Conservation (phyloP, 2,888 invertebrate genomes). For the Calliopum simillimum region DNA sequence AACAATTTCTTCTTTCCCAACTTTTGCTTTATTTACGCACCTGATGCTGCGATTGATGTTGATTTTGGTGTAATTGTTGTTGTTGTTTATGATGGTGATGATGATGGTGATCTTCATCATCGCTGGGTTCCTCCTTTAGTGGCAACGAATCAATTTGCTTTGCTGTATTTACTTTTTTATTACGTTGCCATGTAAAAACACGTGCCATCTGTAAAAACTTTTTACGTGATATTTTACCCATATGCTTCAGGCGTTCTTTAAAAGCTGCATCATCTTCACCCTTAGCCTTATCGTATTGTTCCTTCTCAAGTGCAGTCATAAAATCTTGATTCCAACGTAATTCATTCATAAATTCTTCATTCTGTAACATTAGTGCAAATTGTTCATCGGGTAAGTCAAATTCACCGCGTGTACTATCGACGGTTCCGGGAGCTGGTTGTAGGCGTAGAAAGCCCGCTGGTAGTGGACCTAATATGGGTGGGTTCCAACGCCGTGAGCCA, state of each 20-base stretch:
- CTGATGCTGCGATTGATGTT: conserved; percentile 48
- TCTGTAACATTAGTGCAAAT: conserved; percentile 87
- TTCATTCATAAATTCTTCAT: conserved; percentile 91
- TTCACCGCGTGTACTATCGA: conserved; percentile 61
- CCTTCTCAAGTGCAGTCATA: conserved; percentile 84
- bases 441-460: conserved; percentile 82
- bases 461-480: conserved; percentile 80
- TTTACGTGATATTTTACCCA: conserved; percentile 86
- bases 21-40: conserved; percentile 52
- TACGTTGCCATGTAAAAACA: conserved; percentile 78
- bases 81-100: conserved; percentile 46
- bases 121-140: conserved; percentile 74
- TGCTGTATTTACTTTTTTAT: conserved; percentile 68
- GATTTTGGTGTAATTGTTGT: conserved; percentile 38
- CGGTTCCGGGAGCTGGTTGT: conserved; percentile 46
- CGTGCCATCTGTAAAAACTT: conserved; percentile 84
- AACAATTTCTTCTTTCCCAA: background rate
- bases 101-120: conserved; percentile 71
- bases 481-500: conserved; percentile 75
- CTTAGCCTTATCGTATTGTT: conserved; percentile 71
- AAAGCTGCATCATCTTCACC: conserved; percentile 77
- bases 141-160: conserved; percentile 71
- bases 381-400: conserved; percentile 85
- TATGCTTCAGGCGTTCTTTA: conserved; percentile 82
- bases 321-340: conserved; percentile 88